Conservation (phyloP, 2,888 invertebrate species). For the Lasioglossum morio region DNA sequence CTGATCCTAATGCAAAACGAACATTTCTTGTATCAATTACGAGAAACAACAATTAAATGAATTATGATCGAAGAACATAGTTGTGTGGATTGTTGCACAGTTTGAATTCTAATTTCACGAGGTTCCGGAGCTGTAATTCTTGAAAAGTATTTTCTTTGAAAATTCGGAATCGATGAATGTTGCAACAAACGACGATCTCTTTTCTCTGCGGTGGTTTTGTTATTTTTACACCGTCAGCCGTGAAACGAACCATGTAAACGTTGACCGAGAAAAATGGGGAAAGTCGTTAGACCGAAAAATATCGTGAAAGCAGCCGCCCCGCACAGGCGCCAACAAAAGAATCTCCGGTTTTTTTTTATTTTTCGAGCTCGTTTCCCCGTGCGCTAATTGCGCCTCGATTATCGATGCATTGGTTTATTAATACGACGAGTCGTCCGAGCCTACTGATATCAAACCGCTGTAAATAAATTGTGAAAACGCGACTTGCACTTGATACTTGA, state of each 20-base stretch:
- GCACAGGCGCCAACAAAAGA: constrained; percentile 18
- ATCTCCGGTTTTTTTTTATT: background rate
- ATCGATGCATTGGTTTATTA: constrained; percentile 38
- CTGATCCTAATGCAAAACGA: background rate
- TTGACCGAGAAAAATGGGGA: constrained; percentile 44
- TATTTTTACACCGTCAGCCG: constrained; percentile 44
- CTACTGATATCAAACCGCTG: constrained; percentile 20
- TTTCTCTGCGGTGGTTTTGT: background rate
- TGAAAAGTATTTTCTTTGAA: background rate
- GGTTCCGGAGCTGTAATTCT: background rate
- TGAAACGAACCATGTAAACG: constrained; percentile 52
- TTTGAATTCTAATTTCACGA: background rate
- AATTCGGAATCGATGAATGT: background rate
- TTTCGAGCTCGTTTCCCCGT: background rate
- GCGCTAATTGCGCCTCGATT: constrained; percentile 36
- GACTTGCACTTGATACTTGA: background rate
- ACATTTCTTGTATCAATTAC: background rate
- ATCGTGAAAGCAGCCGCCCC: constrained; percentile 25
- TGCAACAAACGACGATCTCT: background rate
- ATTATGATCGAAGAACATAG: background rate
- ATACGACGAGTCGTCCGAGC: constrained; percentile 28
- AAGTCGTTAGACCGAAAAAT: constrained; percentile 56
- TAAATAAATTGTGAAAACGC: background rate
- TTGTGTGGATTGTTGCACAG: no score
- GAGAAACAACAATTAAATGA: background rate